Percentiles rank a stretch among this genome's conserved stretches.
Conservation (phyloP, 2,797 vertebrate genomes). For the Melanotaenia parkinsoni region DNA sequence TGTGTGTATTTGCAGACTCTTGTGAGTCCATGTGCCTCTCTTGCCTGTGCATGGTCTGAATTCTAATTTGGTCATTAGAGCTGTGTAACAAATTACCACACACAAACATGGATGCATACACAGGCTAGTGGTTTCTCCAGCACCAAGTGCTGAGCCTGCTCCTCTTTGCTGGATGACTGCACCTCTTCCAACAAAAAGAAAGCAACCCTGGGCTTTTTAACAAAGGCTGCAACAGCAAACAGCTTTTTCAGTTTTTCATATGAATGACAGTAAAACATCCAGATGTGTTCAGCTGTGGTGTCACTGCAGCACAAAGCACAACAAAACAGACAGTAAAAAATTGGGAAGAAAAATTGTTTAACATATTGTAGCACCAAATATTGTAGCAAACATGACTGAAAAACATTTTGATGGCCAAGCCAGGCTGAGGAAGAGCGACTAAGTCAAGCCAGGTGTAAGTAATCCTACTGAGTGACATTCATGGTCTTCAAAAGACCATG, state of each 20-base stretch:
- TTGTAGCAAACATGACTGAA: too few species aligned
- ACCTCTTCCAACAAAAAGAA: slow-evolving; percentile 19
- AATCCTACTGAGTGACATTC: too few species aligned
- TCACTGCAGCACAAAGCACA: neutral
- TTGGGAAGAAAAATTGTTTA: neutral
- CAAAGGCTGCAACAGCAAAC: slow-evolving; percentile 10
- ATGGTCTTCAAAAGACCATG: too few species aligned
- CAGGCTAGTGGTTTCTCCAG: slow-evolving; percentile 55
- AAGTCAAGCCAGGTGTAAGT: too few species aligned
- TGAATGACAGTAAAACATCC: neutral
- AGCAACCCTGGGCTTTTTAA: slow-evolving; percentile 38
- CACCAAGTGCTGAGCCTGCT: slow-evolving; percentile 47
- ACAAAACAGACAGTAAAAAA: neutral
- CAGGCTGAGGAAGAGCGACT: too few species aligned
- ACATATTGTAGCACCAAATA: too few species aligned
- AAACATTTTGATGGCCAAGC: too few species aligned
- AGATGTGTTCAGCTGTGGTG: neutral
- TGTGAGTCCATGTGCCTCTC: slow-evolving; percentile 47
- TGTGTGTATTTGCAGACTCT: slow-evolving; percentile 18
- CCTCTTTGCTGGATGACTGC: slow-evolving; percentile 20
- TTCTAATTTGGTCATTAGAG: slow-evolving; percentile 74
- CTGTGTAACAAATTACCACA: slow-evolving; percentile 59
- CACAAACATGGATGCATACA: slow-evolving; percentile 27
- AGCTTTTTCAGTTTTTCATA: neutral
- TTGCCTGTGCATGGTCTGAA: slow-evolving; percentile 67